phyloP scores from a whole-genome alignment of 2,888 invertebrate genomes.

The Andrena dorsata region DNA sequence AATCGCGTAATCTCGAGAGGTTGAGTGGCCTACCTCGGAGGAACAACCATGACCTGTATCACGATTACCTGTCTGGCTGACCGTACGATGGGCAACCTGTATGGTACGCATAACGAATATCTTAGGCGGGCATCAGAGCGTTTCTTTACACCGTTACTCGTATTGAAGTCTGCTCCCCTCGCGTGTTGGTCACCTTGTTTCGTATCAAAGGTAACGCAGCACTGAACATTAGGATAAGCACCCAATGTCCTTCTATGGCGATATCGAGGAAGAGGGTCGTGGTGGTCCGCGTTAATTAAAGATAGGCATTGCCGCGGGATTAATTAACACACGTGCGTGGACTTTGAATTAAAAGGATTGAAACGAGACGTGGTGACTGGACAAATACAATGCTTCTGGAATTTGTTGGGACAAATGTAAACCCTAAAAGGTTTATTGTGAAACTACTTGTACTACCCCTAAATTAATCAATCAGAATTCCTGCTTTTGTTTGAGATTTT shows the following conservation, averaged over 20 bases:
- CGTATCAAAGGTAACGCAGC: constrained; percentile 39
- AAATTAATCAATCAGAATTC: too few species aligned
- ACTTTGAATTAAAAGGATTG: too few species aligned
- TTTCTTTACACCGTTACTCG: constrained; percentile 80
- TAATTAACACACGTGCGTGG: background rate
- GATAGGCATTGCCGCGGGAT: constrained; percentile 24
- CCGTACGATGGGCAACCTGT: constrained; percentile 51
- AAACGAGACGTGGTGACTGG: too few species aligned
- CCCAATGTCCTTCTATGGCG: background rate
- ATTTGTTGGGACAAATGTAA: too few species aligned
- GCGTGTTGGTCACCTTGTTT: constrained; percentile 64
- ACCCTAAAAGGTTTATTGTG: too few species aligned
- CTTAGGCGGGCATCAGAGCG: constrained; percentile 79
- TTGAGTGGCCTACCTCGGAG: constrained; percentile 45
- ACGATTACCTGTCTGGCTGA: constrained; percentile 56
- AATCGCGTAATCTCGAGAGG: constrained; percentile 1
- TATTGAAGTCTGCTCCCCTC: constrained; percentile 64
- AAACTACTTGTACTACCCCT: too few species aligned
- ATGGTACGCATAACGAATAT: constrained; percentile 72
- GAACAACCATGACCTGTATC: constrained; percentile 63
- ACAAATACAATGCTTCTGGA: too few species aligned
- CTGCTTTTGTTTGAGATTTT: too few species aligned
- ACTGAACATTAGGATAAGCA: constrained; percentile 2
- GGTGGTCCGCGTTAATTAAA: constrained; percentile 45
- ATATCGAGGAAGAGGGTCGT: constrained; percentile 21